Evolutionary conservation across 2,797 vertebrate genomes (phyloP).

Genomic region (Synaphobranchus kaupii): DNA sequence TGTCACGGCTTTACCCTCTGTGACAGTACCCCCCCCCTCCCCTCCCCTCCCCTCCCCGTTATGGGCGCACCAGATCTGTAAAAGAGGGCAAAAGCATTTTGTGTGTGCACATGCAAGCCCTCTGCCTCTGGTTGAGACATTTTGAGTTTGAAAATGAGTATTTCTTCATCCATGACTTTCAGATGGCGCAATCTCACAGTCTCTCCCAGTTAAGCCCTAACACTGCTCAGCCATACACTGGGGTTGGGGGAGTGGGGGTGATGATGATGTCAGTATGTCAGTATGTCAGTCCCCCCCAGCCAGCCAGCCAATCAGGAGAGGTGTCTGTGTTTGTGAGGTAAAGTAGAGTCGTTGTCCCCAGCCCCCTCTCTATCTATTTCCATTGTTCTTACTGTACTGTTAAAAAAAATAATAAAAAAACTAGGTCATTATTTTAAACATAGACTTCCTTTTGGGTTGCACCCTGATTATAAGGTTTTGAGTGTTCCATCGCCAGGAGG

Average conservation of each 20-base stretch:
- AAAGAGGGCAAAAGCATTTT: too few relatives aligned
- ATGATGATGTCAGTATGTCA: neutral
- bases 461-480: conserved; percentile 36
- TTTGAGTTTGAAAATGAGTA: too few relatives aligned
- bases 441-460: conserved; percentile 61
- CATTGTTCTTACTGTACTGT: conserved; percentile 57
- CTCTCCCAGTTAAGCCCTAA: too few relatives aligned
- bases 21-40: neutral
- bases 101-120: too few relatives aligned
- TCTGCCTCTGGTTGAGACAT: too few relatives aligned
- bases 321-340: neutral
- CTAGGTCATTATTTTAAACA: conserved; percentile 60
- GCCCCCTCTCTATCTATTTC: conserved; percentile 42
- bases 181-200: too few relatives aligned
- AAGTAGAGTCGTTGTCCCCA: too few relatives aligned
- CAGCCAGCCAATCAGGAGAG: neutral
- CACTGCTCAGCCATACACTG: too few relatives aligned
- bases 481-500: conserved; percentile 37
- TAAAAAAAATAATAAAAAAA: conserved; percentile 48
- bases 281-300: neutral
- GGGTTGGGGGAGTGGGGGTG: neutral
- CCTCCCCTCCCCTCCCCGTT: neutral
- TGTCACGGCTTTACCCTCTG: neutral
- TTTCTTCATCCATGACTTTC: too few relatives aligned
- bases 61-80: neutral